phyloP scores from a whole-genome alignment of 2,888 invertebrate genomes.

The Sylvicola fuscatus region DNA sequence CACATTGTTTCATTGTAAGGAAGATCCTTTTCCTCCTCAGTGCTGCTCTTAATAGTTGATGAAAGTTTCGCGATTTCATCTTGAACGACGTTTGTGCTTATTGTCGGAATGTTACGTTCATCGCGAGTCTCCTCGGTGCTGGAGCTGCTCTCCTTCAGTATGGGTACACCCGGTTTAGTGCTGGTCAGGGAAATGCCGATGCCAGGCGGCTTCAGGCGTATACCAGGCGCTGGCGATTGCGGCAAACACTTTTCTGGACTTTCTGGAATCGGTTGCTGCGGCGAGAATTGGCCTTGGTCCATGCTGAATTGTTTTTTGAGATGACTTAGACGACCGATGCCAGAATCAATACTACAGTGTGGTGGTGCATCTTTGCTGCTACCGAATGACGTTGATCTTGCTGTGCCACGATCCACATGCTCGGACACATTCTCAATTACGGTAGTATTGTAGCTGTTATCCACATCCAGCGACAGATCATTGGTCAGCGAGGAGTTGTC shows the following conservation, averaged over 20 bases:
- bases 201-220: conserved; percentile 4
- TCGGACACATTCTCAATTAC: conserved; percentile 10
- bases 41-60: conserved; percentile 25
- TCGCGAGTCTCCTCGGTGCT: conserved; percentile 25
- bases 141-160: conserved; percentile 24
- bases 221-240: neutral
- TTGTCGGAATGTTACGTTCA: conserved; percentile 19
- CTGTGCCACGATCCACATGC: neutral
- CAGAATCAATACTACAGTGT: neutral
- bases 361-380: neutral
- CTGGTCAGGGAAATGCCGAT: conserved; percentile 1
- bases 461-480: conserved; percentile 22
- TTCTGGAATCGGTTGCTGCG: conserved; percentile 6
- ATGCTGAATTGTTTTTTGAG: conserved; percentile 26
- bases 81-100: conserved; percentile 24
- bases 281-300: conserved; percentile 20
- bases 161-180: conserved; percentile 6
- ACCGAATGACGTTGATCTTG: conserved; percentile 12
- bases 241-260: neutral
- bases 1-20: conserved; percentile 27
- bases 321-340: neutral
- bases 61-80: conserved; percentile 27
- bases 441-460: conserved; percentile 12
- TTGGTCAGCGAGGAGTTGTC: conserved; percentile 23
- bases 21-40: conserved; percentile 25